Evolutionary conservation across 2,797 vertebrate species (phyloP).

Genomic region (Neostethus bicornis): DNA sequence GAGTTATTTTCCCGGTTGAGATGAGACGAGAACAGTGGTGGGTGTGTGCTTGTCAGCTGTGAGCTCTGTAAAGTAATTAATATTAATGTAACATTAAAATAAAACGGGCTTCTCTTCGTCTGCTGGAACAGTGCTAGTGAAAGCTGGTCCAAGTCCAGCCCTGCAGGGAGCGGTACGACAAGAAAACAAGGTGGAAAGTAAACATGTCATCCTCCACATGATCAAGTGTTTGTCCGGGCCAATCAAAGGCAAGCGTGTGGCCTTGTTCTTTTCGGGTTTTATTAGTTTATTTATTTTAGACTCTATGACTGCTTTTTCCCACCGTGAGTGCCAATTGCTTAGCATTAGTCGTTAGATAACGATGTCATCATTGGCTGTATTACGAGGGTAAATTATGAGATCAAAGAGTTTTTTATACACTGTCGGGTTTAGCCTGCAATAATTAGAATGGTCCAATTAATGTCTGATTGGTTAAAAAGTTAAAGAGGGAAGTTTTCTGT

Average conservation of each 20-base stretch:
- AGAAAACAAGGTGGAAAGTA: conserved; percentile 16
- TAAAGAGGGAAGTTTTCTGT: no score
- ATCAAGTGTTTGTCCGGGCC: conserved; percentile 26
- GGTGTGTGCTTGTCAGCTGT: conserved; percentile 41
- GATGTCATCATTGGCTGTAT: conserved; percentile 13
- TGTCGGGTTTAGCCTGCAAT: no score
- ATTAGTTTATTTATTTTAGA: conserved; percentile 6
- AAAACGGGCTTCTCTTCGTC: conserved; percentile 22
- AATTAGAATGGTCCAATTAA: no score
- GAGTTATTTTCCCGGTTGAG: conserved; percentile 32
- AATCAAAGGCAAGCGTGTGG: conserved; percentile 25
- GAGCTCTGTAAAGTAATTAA: conserved; percentile 50
- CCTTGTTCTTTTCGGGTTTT: conserved; percentile 11
- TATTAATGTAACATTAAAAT: conserved; percentile 56
- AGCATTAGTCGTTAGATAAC: conserved; percentile 20
- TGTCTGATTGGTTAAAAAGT: no score
- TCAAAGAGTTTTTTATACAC: no score
- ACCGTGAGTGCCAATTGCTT: conserved; percentile 29
- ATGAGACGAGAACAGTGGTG: conserved; percentile 31
- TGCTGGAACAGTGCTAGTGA: conserved; percentile 11
- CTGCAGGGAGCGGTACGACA: conserved; percentile 23
- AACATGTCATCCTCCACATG: conserved; percentile 17
- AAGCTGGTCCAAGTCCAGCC: conserved; percentile 19
- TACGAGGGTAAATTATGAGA: no score
- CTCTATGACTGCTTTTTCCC: conserved; percentile 10